Evolutionary conservation across 2,797 vertebrate species (phyloP).

Genomic region (Pipistrellus pipistrellus): DNA sequence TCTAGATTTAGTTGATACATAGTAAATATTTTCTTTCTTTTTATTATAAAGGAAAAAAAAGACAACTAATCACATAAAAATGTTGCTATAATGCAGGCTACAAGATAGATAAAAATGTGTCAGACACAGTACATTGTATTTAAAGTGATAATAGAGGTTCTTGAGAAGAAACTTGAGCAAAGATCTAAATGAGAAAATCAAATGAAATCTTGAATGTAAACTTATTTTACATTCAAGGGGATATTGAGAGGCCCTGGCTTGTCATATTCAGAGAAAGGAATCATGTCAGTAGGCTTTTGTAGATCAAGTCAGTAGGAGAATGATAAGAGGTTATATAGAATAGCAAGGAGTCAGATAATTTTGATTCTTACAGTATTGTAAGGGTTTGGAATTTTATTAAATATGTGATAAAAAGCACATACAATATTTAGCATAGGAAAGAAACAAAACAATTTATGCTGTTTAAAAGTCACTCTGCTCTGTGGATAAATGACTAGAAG

Average conservation of each 20-base stretch:
- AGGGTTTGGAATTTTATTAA: conserved; percentile 15
- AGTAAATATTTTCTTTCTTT: not conserved
- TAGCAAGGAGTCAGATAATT: not conserved
- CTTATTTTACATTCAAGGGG: not conserved
- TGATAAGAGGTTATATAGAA: not conserved
- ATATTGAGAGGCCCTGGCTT: not conserved
- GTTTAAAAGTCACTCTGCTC: not conserved
- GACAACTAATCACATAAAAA: not conserved
- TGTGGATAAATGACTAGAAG: not conserved
- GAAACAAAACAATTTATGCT: not conserved
- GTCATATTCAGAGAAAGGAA: not conserved
- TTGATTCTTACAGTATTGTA: not conserved
- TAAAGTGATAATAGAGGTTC: not conserved
- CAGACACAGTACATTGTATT: not conserved
- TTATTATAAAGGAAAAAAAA: not conserved
- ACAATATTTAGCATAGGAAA: not conserved
- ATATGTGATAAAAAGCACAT: not conserved
- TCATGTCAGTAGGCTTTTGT: not conserved
- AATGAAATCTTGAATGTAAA: not conserved
- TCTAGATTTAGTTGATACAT: not conserved
- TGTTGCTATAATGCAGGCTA: not conserved
- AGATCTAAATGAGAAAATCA: not conserved
- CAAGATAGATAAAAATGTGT: not conserved
- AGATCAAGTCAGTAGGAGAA: not conserved
- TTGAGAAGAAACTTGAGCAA: not conserved